Conservation (phyloP, 2,113 vertebrate species). For the Rallus limicola region DNA sequence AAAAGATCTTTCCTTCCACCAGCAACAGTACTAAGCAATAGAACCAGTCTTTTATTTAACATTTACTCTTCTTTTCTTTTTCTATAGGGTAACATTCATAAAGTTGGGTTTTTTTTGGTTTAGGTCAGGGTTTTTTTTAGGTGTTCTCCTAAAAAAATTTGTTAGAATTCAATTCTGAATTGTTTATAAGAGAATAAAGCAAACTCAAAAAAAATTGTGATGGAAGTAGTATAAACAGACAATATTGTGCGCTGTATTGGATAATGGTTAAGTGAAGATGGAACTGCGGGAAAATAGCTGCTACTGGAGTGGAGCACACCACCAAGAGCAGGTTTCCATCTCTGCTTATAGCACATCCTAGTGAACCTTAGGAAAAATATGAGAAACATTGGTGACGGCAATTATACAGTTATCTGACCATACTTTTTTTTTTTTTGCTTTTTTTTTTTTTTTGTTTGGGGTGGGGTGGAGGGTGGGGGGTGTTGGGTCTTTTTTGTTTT, state of each 20-base stretch:
- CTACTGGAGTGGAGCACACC: too few relatives aligned
- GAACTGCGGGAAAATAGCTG: neutral
- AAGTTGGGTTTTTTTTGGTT: neutral
- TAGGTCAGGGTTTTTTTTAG: neutral
- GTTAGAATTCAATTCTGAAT: neutral
- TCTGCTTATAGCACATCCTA: neutral
- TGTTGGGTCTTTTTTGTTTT: neutral
- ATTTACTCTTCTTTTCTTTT: neutral
- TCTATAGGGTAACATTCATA: neutral
- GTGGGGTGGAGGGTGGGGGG: too few relatives aligned
- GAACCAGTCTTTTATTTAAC: neutral
- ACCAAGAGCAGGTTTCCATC: neutral
- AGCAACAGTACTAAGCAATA: neutral
- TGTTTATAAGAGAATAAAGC: neutral
- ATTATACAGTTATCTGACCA: neutral
- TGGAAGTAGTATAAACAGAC: neutral
- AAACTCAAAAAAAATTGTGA: neutral
- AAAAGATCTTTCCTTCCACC: neutral
- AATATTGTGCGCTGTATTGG: neutral
- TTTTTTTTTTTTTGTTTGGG: neutral
- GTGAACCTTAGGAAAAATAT: neutral
- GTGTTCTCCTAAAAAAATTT: neutral
- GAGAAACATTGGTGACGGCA: neutral
- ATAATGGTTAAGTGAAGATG: neutral
- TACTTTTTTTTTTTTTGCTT: fast-evolving